Base-by-base conservation (phyloP, 2,113 vertebrate genomes). In the Melanostigma gelatinosum region DNA sequence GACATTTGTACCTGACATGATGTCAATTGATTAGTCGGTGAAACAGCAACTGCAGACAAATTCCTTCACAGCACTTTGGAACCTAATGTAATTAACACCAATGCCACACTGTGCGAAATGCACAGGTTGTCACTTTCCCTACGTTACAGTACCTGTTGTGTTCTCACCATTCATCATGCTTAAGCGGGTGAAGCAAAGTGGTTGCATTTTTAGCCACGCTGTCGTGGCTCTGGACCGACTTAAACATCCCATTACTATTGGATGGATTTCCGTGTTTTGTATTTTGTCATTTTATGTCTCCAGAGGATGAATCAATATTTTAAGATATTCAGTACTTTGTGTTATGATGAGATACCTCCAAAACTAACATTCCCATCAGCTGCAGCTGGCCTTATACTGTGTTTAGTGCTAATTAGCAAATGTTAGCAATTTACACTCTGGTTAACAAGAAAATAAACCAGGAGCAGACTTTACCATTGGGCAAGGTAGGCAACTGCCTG, bases 1-100 rank as follows among this genome's bases (percentile, higher is more conserved):
- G 83, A 89, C 90, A 89, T 88, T 88, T 86, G 87, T 80, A 64
- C 77, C 18, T 0, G 44, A 38, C 62, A 71, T 72, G 74, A 90
- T 87, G 76, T 76, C 79, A 72, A 94, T 93, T 90, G 92, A 94
- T 94, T 90, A 75, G 87, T 15, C 44, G 15, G 54, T 82, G 69
- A 88, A 88, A 85, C 87, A 81, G 80, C 82, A 73, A 77, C 84
- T 86, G 80, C 87, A 85, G 81, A 89, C 82, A 83, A 74, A 69
- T 87, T 90, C 64, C 63, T 67, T 74, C 87, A 84, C 84, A 72
- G 69, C 85, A 88, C 67, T 83, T 82, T 89, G 75, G 12, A 77
- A 83, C 78, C 80, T 89, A 83, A 92, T 89, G 84, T 89, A 89
- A 92, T 93, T 92, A 92, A 86, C 70, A 82, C 57, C 54, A 85